Percentiles rank a stretch among this genome's conserved stretches.
Evolutionary conservation across 2,113 vertebrate genomes (phyloP).

Genomic region (Phoenicopterus ruber): DNA sequence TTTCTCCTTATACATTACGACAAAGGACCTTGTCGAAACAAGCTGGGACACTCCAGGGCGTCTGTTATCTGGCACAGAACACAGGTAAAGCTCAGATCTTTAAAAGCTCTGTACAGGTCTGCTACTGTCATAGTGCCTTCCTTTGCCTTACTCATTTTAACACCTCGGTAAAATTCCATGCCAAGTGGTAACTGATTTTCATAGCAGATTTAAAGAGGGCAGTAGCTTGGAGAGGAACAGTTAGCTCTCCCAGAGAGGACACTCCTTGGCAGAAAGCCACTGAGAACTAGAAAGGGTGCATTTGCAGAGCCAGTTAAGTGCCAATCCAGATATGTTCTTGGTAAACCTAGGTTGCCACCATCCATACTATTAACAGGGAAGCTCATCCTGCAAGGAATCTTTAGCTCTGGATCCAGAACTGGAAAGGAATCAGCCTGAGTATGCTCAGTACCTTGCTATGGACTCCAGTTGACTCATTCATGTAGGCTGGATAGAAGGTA

Average conservation of each 20-base stretch:
- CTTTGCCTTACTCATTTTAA: not conserved
- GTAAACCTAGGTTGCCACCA: not conserved
- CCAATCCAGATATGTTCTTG: not conserved
- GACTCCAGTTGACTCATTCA: not conserved
- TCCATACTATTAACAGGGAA: not conserved
- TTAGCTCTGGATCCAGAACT: not conserved
- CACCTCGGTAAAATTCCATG: not conserved
- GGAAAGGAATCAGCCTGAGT: not conserved
- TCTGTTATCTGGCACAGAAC: conserved; percentile 99
- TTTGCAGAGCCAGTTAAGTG: not conserved
- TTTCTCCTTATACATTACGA: conserved; percentile 98
- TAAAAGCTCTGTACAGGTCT: not conserved
- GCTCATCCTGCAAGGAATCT: not conserved
- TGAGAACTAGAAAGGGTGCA: not conserved
- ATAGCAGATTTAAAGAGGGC: not conserved
- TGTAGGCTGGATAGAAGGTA: not conserved
- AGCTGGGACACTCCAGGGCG: conserved; percentile 95
- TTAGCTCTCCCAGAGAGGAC: not conserved
- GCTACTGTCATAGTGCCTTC: not conserved
- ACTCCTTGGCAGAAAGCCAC: not conserved
- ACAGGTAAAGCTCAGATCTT: conserved; percentile 77
- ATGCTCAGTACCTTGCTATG: not conserved
- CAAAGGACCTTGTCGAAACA: conserved; percentile 98
- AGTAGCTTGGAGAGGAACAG: not conserved
- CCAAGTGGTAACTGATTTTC: not conserved